Evolutionary conservation across 2,888 invertebrate genomes (phyloP), one percentile per base, ranked within the genome.

Genomic region (Lepidocyrtoides sp.): DNA sequence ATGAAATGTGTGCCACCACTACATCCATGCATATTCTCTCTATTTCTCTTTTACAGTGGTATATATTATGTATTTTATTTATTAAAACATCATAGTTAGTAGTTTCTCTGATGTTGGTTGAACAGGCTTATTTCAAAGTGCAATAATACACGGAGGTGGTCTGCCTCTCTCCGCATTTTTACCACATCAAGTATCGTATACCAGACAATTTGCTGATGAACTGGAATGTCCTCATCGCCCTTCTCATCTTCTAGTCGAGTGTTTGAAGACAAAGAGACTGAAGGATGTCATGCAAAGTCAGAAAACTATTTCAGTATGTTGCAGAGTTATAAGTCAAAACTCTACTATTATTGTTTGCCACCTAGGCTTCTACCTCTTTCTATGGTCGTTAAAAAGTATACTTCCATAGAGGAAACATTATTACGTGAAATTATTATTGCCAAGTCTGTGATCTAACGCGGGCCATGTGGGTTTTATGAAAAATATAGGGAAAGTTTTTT

Each of bases 121-220:
- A 29, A 2, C 32, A 92, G 92, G 92, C 10, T 69, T 92, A 12
- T 92, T 92, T 26, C 90, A 91, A n/a, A 77, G 54, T 75, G 92
- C 92, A 60, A 91, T 92, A 36, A 48, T 72, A 20, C 90, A 91
- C 7, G 88, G 90, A 23, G 85, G 91, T 32, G 85, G 91, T n/a
- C 20, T 79, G 20, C 77, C 60, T n/a, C 51, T 86, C 17, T 54
- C 90, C n/a, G 69, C 91, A 20, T 88, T 89, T 75, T 29, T 41
- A 10, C 82, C 82, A 44, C 84, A 89, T 44, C 75, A 81, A 60
- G 36, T 17, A 10, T 12, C 69, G 3, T 29, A 77, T 48, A 51
- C 63, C 5, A 87, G 79, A 29, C 60, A 84, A 75, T 69, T 92
- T 23, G 84, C 66, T 4, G 75, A 91, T 60, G 54, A 82, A 26